A percentile compares a stretch with the other conserved stretches of the same genome.
Evolutionary conservation across 2,797 vertebrate species (phyloP).

Genomic region (Tenualosa ilisha): DNA sequence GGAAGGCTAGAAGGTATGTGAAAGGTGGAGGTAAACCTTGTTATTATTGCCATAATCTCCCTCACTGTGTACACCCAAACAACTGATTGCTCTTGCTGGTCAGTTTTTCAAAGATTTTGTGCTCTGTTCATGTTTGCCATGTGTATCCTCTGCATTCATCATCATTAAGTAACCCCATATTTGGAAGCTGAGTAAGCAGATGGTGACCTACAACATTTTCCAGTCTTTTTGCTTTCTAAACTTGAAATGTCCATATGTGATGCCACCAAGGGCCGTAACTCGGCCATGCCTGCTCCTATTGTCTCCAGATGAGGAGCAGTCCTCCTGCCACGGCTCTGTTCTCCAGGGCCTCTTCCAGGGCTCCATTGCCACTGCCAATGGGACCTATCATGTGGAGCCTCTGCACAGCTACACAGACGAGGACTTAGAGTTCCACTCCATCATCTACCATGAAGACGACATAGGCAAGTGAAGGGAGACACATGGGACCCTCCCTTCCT

Average conservation of each 20-base stretch:
- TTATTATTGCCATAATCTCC: neutral
- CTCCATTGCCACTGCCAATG: conserved; percentile 72
- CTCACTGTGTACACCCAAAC: neutral
- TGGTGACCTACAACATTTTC: neutral
- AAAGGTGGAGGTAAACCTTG: neutral
- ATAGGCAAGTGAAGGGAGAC: conserved; percentile 68
- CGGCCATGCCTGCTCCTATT: neutral
- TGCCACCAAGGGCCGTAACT: neutral
- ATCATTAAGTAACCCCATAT: neutral
- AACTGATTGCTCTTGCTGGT: neutral
- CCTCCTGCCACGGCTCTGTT: conserved; percentile 78
- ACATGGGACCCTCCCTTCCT: neutral
- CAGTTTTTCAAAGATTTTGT: neutral
- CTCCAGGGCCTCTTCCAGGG: conserved; percentile 81
- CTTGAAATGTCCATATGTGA: neutral
- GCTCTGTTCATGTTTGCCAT: neutral
- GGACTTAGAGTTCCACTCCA: conserved; percentile 67
- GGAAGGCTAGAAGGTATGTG: conserved; percentile 75
- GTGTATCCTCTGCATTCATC: neutral
- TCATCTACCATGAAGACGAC: conserved; percentile 82
- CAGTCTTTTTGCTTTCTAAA: neutral
- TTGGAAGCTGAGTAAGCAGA: neutral
- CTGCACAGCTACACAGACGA: conserved; percentile 55
- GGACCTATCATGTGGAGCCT: conserved; percentile 78
- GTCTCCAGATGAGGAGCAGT: conserved; percentile 70